A percentile compares a stretch with the other conserved stretches of the same genome.
phyloP scores from a whole-genome alignment of 2,113 vertebrate genomes.

The Hylia prasina region DNA sequence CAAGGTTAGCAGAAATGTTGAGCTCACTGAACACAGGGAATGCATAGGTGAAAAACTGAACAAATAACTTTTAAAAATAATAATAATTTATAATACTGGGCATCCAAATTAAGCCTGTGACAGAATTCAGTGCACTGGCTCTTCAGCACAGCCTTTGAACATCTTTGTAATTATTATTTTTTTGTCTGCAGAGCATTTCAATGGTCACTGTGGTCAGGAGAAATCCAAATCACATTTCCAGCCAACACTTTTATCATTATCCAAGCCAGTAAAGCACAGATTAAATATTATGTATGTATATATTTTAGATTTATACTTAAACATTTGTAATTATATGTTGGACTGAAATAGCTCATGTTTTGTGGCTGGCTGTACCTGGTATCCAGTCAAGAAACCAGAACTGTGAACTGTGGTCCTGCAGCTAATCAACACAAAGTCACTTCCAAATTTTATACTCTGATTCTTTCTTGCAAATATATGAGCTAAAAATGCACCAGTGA shows the following conservation, averaged over 20 bases:
- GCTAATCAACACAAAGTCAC: background rate
- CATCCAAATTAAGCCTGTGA: background rate
- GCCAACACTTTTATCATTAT: background rate
- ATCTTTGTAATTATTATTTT: background rate
- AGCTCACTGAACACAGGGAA: background rate
- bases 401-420: background rate
- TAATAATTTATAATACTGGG: background rate
- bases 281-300: background rate
- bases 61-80: background rate
- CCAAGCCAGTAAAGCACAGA: background rate
- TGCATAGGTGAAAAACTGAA: background rate
- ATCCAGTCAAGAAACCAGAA: background rate
- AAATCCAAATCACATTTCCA: background rate
- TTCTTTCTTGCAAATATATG: background rate
- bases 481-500: background rate
- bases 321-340: background rate
- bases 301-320: background rate
- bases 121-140: background rate
- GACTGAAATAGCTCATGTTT: background rate
- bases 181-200: background rate
- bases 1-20: rapidly evolving
- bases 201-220: background rate
- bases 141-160: background rate
- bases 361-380: background rate
- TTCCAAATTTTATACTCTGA: background rate